phyloP scores from a whole-genome alignment of 2,113 vertebrate genomes.

The Raja brachyura region DNA sequence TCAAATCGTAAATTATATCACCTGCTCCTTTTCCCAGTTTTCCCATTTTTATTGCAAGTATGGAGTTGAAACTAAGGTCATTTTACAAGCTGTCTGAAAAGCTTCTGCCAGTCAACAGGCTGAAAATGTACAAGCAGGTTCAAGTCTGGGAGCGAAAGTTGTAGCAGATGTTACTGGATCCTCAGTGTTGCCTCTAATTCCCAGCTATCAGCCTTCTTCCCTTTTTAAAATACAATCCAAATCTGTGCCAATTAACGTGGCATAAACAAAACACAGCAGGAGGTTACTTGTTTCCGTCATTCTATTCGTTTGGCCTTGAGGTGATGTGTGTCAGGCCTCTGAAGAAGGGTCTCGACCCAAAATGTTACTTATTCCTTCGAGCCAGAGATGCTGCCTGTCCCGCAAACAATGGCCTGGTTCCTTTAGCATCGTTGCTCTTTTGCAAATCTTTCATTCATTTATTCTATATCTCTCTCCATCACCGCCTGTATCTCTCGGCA shows the following conservation, averaged over 20 bases:
- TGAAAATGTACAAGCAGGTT: not conserved
- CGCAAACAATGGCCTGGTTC: no score
- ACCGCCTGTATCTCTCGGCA: no score
- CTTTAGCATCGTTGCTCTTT: no score
- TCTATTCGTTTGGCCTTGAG: no score
- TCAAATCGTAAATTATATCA: not conserved
- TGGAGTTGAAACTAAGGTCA: not conserved
- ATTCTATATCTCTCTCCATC: no score
- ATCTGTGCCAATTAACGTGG: not conserved
- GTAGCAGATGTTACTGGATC: not conserved
- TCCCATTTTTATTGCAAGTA: not conserved
- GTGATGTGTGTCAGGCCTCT: no score
- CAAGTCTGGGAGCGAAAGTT: not conserved
- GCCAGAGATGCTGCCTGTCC: no score
- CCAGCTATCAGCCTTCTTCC: no score
- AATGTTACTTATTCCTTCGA: no score
- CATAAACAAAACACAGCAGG: not conserved
- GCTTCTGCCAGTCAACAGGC: not conserved
- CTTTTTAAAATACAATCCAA: not conserved
- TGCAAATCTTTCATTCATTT: no score
- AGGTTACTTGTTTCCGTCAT: not conserved
- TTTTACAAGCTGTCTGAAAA: not conserved
- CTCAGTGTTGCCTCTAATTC: not conserved
- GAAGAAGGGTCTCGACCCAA: no score
- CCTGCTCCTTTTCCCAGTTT: not conserved